These are phyloP conservation scores for Ridgeia piscesae DNA, from an alignment of 1,140 invertebrate species.

Conservation along the genomic window DNA sequence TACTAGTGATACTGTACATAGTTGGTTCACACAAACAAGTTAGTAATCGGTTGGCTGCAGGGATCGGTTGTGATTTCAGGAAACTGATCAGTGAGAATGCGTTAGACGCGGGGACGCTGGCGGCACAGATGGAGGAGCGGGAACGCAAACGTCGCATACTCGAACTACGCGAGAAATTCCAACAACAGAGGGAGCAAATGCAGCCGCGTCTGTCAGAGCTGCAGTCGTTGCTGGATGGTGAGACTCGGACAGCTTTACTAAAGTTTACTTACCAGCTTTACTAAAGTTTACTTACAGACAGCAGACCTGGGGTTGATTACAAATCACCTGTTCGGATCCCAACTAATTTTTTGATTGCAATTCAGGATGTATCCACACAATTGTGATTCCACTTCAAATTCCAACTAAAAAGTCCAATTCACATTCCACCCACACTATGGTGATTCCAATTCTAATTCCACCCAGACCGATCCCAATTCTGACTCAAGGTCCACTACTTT, in stretches of 20 bases:
- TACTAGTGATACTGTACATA: background rate
- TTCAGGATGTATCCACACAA: too few relatives aligned
- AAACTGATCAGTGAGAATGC: constrained; percentile 92
- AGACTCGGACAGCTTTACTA: background rate
- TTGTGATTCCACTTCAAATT: too few relatives aligned
- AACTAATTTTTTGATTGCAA: too few relatives aligned
- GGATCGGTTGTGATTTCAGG: constrained; percentile 60
- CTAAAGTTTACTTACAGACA: too few relatives aligned
- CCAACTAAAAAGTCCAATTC: too few relatives aligned
- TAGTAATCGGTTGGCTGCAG: background rate
- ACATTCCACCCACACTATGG: too few relatives aligned
- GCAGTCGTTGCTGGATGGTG: constrained; percentile 53
- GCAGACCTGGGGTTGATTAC: too few relatives aligned
- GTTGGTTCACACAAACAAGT: background rate
- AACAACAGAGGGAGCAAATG: constrained; percentile 35
- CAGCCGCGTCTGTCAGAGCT: constrained; percentile 38
- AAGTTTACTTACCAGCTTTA: too few relatives aligned
- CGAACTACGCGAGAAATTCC: constrained; percentile 37
- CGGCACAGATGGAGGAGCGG: constrained; percentile 87
- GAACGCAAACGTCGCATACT: constrained; percentile 67
- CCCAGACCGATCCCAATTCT: too few relatives aligned
- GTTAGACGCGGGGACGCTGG: constrained; percentile 86
- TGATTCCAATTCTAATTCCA: too few relatives aligned
- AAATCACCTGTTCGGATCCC: too few relatives aligned
- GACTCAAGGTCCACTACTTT: too few relatives aligned